Conservation (phyloP, 92 coral and sea anemone species). For the Ricordea florida region DNA sequence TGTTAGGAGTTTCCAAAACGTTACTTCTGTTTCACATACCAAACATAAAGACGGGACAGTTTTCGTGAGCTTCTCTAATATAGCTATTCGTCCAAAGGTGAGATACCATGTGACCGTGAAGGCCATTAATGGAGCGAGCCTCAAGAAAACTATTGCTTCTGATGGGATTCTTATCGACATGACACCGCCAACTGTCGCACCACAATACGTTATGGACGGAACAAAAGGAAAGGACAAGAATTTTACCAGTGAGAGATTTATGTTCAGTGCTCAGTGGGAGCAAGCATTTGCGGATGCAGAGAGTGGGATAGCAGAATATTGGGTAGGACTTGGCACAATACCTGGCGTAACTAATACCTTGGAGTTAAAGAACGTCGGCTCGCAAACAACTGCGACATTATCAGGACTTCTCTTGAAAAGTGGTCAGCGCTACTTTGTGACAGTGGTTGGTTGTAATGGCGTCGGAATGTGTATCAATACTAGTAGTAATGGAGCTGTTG, state of each 20-base stretch:
- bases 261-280: slow-evolving; percentile 93
- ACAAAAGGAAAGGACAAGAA: slow-evolving; percentile 69
- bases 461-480: slow-evolving; percentile 93
- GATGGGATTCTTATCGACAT: slow-evolving; percentile 92
- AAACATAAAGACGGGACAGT: slow-evolving; percentile 41
- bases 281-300: slow-evolving; percentile 93
- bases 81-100: slow-evolving; percentile 55
- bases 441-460: slow-evolving; percentile 88
- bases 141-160: slow-evolving; percentile 67
- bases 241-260: slow-evolving; percentile 71
- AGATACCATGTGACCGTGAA: slow-evolving; percentile 91
- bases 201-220: slow-evolving; percentile 86
- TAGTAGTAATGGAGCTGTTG: slow-evolving; percentile 93
- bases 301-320: slow-evolving; percentile 84
- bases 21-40: slow-evolving; percentile 4
- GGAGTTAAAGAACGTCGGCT: slow-evolving; percentile 58
- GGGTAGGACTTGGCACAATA: slow-evolving; percentile 80
- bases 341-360: slow-evolving; percentile 72
- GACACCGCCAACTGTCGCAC: slow-evolving; percentile 81
- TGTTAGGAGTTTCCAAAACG: slow-evolving; percentile 39
- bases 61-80: slow-evolving; percentile 49
- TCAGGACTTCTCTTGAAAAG: slow-evolving; percentile 72
- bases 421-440: slow-evolving; percentile 80
- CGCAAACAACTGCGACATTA: slow-evolving; percentile 55
- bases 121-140: slow-evolving; percentile 78